phyloP scores from a whole-genome alignment of 2,113 vertebrate species.

The Ptilorrhoa leucosticta region DNA sequence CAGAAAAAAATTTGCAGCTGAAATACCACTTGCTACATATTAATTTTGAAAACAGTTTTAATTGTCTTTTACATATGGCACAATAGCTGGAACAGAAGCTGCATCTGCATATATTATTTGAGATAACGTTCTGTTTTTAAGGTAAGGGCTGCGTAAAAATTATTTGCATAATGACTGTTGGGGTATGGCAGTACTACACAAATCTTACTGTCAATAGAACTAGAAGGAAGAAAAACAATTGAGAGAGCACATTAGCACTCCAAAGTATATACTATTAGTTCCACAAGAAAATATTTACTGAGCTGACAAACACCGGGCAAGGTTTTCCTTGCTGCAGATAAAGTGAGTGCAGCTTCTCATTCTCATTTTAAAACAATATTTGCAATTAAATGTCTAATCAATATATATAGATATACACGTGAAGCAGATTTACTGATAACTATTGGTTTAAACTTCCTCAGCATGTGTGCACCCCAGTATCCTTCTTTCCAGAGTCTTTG shows the following conservation, averaged over 20 bases:
- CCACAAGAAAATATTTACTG: neutral
- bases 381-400: neutral
- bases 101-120: neutral
- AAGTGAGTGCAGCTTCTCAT: neutral
- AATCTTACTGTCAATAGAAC: constrained; percentile 2
- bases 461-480: neutral
- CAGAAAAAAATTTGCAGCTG: neutral
- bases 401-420: neutral
- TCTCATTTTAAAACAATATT: neutral
- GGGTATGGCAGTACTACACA: neutral
- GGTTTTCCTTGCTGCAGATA: neutral
- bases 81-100: neutral
- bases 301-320: neutral
- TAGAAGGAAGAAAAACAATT: neutral
- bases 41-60: neutral
- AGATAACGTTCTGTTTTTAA: neutral
- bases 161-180: neutral
- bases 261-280: neutral
- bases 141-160: neutral
- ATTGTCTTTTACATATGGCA: neutral
- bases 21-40: neutral
- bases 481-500: neutral
- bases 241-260: neutral
- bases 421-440: neutral
- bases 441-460: neutral